Evolutionary conservation across 2,113 vertebrate species (phyloP).

Genomic region (Chamaea fasciata): DNA sequence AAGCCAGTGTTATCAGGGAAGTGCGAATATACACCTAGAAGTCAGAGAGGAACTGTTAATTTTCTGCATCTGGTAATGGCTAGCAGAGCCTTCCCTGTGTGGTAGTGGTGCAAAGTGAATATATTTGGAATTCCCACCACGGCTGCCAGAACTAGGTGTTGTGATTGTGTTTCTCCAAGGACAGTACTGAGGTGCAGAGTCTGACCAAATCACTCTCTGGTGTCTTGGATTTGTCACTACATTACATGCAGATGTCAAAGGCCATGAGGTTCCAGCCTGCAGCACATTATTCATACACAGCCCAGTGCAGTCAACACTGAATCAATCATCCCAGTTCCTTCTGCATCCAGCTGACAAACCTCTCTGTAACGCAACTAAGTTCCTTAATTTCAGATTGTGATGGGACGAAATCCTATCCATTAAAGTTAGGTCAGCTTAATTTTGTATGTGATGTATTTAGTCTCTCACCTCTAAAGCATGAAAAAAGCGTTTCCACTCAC

Average conservation of each 20-base stretch:
- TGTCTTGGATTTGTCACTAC: not conserved
- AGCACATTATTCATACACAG: not conserved
- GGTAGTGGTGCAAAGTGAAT: not conserved
- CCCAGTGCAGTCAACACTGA: not conserved
- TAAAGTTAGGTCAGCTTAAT: not conserved
- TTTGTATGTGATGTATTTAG: not conserved
- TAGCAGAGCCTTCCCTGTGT: not conserved
- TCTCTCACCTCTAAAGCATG: not conserved
- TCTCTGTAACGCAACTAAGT: not conserved
- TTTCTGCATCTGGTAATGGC: not conserved
- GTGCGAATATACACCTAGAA: not conserved
- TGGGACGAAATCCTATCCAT: not conserved
- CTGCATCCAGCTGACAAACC: not conserved
- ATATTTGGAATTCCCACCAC: not conserved
- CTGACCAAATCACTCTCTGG: not conserved
- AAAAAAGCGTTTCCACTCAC: not conserved
- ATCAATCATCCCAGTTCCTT: not conserved
- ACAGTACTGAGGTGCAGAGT: not conserved
- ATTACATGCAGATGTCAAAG: accelerated
- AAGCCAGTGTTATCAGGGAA: not conserved
- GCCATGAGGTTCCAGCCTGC: not conserved
- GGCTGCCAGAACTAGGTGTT: not conserved
- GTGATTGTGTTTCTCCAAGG: not conserved
- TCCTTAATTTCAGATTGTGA: not conserved
- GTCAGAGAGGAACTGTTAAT: not conserved